Evolutionary conservation across 2,888 invertebrate species (phyloP).

Genomic region (Ophion slaviceki): DNA sequence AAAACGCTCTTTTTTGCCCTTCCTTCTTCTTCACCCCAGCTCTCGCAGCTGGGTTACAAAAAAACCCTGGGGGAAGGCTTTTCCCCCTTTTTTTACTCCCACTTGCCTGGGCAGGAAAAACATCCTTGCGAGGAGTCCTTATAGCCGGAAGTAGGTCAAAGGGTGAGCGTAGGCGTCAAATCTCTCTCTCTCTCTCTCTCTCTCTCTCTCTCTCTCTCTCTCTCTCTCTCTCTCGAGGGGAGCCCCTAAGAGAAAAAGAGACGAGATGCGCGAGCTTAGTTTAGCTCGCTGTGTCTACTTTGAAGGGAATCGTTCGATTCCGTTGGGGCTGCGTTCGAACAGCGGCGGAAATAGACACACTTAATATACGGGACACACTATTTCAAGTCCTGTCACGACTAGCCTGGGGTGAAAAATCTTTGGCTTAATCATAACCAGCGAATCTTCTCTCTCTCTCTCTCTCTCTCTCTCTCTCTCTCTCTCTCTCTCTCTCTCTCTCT

Average conservation of each 20-base stretch:
- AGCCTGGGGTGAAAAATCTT: slow-evolving; percentile 23
- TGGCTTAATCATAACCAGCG: slow-evolving; percentile 36
- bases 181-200: slow-evolving; percentile 17
- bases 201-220: slow-evolving; percentile 3
- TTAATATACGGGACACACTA: slow-evolving; percentile 13
- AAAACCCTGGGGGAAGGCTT: slow-evolving; percentile 18
- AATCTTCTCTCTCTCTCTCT: not conserved
- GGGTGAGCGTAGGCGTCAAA: slow-evolving; percentile 69
- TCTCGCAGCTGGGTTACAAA: not conserved
- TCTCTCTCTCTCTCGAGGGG: not conserved
- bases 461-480: not conserved
- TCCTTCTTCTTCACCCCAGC: not conserved
- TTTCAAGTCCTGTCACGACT: slow-evolving; percentile 42
- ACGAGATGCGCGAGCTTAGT: slow-evolving; percentile 24
- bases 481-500: not conserved
- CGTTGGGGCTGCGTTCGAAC: slow-evolving; percentile 19
- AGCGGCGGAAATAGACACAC: slow-evolving; percentile 25
- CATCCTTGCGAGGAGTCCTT: slow-evolving; percentile 61
- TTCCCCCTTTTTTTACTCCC: slow-evolving; percentile 38
- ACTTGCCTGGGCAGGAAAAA: slow-evolving; percentile 40
- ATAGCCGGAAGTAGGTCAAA: slow-evolving; percentile 69
- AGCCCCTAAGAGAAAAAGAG: slow-evolving; percentile 12
- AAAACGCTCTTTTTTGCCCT: not conserved
- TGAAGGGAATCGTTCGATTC: slow-evolving; percentile 52
- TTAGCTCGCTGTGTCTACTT: slow-evolving; percentile 34